Base-by-base conservation (phyloP, 2,113 vertebrate species). In the Neoarius graeffei region DNA sequence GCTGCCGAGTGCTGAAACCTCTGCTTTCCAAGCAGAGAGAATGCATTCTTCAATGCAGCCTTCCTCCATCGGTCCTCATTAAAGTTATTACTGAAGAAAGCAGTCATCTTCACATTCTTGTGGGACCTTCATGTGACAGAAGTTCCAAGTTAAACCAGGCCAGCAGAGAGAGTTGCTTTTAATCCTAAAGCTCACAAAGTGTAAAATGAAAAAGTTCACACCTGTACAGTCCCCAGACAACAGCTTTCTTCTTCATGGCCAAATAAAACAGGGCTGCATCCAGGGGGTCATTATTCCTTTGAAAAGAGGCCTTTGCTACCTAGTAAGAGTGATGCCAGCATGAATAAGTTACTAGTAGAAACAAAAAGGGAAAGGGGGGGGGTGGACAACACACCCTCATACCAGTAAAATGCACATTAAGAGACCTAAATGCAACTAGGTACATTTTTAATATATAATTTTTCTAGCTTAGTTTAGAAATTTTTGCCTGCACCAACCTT, bases 211-310 rank as follows among this genome's bases (percentile, higher is more conserved):
- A 52, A 56, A 23, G 35, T 69, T 23, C 93, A 23, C 94, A 99
- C 98, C 98, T 97, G 93, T 98, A 99, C 76, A 99, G 93, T 85
- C 98, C 98, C 98, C 98, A 99, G 87, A 99, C 96, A 87, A 99
- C 97, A 87, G 97, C 96, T 90, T 99, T 99, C 95, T 99, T 99
- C 94, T 97, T 99, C 96, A 99, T 95, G 0, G 98, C 98, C 0
- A 99, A 96, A 92, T 99, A 99, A 94, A 97, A 99, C 92, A 99
- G 95, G 62, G 98, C 98, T 3, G 98, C 98, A 60, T 99, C 98
- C 93, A 99, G 95, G 42, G 98, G 98, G 94, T 99, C 96, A 11
- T 96, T 98, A 92, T 97, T 98, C 91, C 94, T 95, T 89, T 97
- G 97, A 94, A 99, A 99, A 73, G 98, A 96, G 84, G 97, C 96